Evolutionary conservation across 2,888 invertebrate species (phyloP), one percentile per base, ranked within the genome.

Genomic region (Calephelis perditalis): DNA sequence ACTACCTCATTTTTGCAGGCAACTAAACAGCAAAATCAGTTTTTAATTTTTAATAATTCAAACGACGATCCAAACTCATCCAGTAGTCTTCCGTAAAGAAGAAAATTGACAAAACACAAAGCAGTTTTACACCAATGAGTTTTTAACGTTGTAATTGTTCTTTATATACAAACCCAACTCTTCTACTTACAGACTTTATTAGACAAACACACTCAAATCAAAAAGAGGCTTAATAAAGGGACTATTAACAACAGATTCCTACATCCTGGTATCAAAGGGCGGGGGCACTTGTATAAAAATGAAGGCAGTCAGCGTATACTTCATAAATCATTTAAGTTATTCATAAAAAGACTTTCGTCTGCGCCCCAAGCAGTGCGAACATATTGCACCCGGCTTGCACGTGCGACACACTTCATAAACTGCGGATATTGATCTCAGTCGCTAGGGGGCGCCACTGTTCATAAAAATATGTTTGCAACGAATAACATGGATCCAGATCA

Each of bases 291-390:
- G 68, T 70, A 70, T 74, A 73, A 72, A 70, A 71, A 71, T 72
- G 75, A 71, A 68, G 68, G 37, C 35, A 52, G 26, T 52, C 52
- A 55, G 45, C 71, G 70, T 74, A 66, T 69, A 79, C 77, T 82
- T 82, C 81, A 86, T 90, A 89, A 89, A 88, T 87, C 88, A 88
- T 85, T 83, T 78, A 71, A 84, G 84, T 81, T 85, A 88, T 88
- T 89, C 89, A 88, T 87, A 88, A 88, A 88, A 88, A 86, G 81
- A 79, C 78, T 82, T 81, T 76, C 80, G 76, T 73, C 75, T 79
- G 71, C 75, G 67, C 65, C 68, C 68, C 68, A 67, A 52, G 52
- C 52, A 36, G 52, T 52, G 74, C 70, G 80, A 84, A 85, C 89
- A 88, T 87, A 89, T 89, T 89, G 89, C 87, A 84, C 35, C 52